Evolutionary conservation across 2,113 vertebrate genomes (phyloP).

Genomic region (Ptyas mucosa): DNA sequence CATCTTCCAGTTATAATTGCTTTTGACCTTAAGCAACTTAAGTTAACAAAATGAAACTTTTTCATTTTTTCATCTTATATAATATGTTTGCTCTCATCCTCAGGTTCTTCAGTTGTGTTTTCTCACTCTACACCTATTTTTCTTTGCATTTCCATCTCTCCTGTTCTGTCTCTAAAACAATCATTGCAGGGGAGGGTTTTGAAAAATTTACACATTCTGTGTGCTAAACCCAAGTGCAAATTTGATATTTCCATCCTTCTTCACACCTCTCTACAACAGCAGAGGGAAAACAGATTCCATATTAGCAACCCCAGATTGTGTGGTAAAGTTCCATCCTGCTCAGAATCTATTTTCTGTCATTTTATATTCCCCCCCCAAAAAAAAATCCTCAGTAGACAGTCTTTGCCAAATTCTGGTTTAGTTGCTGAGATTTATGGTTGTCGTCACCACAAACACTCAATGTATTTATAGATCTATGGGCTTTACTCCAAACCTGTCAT

Average conservation of each 20-base stretch:
- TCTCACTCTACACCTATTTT: background rate
- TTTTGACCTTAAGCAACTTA: background rate
- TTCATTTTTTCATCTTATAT: background rate
- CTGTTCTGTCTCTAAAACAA: background rate
- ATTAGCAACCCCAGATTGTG: constrained; percentile 6
- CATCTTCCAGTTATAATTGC: background rate
- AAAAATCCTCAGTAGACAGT: constrained; percentile 2
- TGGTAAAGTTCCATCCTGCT: constrained; percentile 7
- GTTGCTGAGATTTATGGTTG: constrained; percentile 23
- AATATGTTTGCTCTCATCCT: background rate
- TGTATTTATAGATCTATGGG: constrained; percentile 22
- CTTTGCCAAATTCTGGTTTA: constrained; percentile 28
- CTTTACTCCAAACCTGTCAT: background rate
- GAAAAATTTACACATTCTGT: background rate
- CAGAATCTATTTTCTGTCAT: constrained; percentile 25
- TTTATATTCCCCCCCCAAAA: constrained; percentile 12
- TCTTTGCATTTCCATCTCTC: background rate
- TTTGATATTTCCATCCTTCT: background rate
- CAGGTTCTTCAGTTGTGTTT: background rate
- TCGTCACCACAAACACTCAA: constrained; percentile 19
- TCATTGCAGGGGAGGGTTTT: background rate
- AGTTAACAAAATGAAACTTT: background rate
- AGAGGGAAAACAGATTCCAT: constrained; percentile 4
- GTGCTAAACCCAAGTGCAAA: background rate
- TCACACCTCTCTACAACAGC: background rate